A percentile compares a stretch with the other conserved stretches of the same genome.
phyloP scores from a whole-genome alignment of 2,888 invertebrate species.

The Callimorpha dominula region DNA sequence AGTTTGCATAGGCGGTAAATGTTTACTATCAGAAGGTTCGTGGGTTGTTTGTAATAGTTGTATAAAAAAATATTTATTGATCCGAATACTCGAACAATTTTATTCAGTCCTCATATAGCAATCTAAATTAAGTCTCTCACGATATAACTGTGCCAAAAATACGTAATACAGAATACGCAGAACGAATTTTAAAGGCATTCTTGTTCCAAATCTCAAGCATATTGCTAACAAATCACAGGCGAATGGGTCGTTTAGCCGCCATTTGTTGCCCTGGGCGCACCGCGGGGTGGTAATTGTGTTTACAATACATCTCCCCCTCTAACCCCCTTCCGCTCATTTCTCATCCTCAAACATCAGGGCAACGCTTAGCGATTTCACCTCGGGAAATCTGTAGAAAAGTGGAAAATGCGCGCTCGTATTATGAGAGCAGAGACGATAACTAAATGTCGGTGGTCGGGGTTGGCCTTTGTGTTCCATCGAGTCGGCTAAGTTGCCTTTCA shows the following conservation, averaged over 20 bases:
- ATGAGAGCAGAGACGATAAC: slow-evolving; percentile 42
- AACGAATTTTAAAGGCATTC: slow-evolving; percentile 76
- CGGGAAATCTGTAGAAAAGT: slow-evolving; percentile 70
- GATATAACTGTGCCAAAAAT: slow-evolving; percentile 51
- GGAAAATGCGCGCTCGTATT: slow-evolving; percentile 61
- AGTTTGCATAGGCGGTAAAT: neutral
- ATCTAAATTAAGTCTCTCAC: slow-evolving; percentile 41
- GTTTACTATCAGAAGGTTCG: neutral
- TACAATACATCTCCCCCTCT: slow-evolving; percentile 72
- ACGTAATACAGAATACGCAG: slow-evolving; percentile 54
- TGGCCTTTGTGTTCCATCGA: slow-evolving; percentile 50
- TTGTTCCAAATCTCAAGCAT: slow-evolving; percentile 83
- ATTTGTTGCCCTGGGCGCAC: slow-evolving; percentile 76
- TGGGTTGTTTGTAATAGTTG: neutral
- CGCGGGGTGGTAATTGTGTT: slow-evolving; percentile 80
- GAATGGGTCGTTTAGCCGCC: slow-evolving; percentile 86
- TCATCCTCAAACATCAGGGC: slow-evolving; percentile 78
- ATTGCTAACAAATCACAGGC: slow-evolving; percentile 86
- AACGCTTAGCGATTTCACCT: slow-evolving; percentile 80
- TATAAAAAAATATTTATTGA: neutral
- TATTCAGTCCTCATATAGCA: slow-evolving; percentile 28
- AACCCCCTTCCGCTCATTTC: slow-evolving; percentile 77
- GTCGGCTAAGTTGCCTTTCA: slow-evolving; percentile 41
- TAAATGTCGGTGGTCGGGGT: slow-evolving; percentile 41
- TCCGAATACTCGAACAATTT: neutral